Evolutionary conservation across 2,113 vertebrate genomes (phyloP).

Genomic region (Periophthalmus modestus): DNA sequence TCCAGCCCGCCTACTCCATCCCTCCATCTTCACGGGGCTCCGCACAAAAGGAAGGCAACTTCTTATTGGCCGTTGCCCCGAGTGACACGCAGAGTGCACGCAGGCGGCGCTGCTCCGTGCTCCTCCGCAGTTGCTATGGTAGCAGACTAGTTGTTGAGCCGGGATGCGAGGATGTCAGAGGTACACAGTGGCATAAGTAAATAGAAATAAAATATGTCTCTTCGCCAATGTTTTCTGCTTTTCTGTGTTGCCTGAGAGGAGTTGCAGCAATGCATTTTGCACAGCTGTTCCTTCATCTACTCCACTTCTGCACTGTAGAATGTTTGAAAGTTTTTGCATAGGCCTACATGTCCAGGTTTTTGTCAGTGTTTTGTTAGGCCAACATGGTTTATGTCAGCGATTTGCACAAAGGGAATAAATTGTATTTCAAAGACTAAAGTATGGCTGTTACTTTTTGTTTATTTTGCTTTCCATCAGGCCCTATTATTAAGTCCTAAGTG

Average conservation of each 20-base stretch:
- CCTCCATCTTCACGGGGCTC: slow-evolving; percentile 69
- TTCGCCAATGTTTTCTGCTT: background rate
- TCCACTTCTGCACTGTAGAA: background rate
- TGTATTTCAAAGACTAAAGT: background rate
- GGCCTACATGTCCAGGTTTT: background rate
- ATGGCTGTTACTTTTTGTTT: no score
- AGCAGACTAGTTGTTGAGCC: slow-evolving; percentile 81
- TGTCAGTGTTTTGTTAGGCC: background rate
- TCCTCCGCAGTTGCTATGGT: slow-evolving; percentile 84
- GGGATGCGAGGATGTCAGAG: slow-evolving; percentile 65
- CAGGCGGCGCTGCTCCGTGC: slow-evolving; percentile 78
- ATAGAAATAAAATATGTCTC: slow-evolving; percentile 1
- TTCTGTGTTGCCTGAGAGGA: background rate
- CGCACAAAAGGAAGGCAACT: slow-evolving; percentile 75
- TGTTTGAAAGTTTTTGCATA: background rate
- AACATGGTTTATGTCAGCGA: background rate
- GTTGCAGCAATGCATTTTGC: background rate
- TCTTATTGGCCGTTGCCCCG: slow-evolving; percentile 82
- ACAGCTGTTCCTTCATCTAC: background rate
- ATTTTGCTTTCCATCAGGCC: background rate
- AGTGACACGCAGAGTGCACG: slow-evolving; percentile 78
- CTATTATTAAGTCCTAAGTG: background rate
- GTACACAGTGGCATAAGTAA: slow-evolving; percentile 2
- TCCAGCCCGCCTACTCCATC: slow-evolving; percentile 68
- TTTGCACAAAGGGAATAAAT: background rate